Percentiles rank a stretch among this genome's conserved stretches.
phyloP scores from a whole-genome alignment of 2,797 vertebrate species.

The Rhadinocentrus ornatus region DNA sequence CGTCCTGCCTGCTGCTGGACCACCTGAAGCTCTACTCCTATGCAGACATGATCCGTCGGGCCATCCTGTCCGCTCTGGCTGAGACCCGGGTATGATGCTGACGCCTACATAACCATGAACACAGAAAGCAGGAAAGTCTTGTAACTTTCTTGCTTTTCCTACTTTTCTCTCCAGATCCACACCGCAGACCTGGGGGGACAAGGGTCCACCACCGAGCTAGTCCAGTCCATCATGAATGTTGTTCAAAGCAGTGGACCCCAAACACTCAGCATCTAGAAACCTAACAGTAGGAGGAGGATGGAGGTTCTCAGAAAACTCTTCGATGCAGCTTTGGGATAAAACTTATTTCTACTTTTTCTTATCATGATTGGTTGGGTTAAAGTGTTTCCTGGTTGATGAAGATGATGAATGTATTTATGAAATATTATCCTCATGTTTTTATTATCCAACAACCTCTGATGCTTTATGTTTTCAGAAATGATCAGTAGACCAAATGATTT shows the following conservation, averaged over 20 bases:
- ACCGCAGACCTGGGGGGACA: conserved; percentile 86
- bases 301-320: background rate
- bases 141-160: no score
- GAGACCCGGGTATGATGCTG: background rate
- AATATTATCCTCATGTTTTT: background rate
- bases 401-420: background rate
- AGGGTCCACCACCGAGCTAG: conserved; percentile 85
- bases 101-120: background rate
- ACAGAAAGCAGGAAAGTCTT: background rate
- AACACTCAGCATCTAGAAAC: background rate
- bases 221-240: conserved; percentile 83
- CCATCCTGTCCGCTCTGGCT: background rate
- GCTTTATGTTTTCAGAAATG: background rate
- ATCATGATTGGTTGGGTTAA: background rate
- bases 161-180: conserved; percentile 50
- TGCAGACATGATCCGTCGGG: background rate
- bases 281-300: background rate
- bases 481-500: background rate
- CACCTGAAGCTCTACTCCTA: conserved; percentile 86
- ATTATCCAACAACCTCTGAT: background rate
- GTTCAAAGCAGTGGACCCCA: conserved; percentile 67
- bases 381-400: background rate
- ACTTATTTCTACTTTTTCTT: no score
- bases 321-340: background rate
- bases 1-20: conserved; percentile 90